phyloP scores from a whole-genome alignment of 2,797 vertebrate genomes.

The Ctenopoma multispine region DNA sequence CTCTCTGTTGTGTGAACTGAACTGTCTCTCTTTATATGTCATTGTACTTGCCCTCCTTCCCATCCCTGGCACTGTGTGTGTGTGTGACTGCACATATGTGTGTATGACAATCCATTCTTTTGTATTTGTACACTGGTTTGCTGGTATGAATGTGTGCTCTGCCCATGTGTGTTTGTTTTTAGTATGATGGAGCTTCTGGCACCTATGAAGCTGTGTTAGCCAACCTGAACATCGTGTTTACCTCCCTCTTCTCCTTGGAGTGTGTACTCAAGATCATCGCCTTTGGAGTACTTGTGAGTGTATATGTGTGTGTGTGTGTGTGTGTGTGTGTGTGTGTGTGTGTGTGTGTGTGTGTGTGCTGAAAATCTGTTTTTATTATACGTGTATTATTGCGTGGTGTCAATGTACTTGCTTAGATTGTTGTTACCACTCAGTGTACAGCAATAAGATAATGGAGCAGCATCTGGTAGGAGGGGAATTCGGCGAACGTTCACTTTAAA shows the following conservation, averaged over 20 bases:
- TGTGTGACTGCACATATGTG: conserved; percentile 18
- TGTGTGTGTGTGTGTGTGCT: too few relatives aligned
- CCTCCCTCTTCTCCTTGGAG: conserved; percentile 96
- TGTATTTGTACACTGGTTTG: conserved; percentile 32
- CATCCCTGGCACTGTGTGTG: conserved; percentile 23
- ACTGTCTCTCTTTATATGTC: conserved; percentile 32
- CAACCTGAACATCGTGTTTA: conserved; percentile 98
- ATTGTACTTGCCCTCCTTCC: conserved; percentile 28
- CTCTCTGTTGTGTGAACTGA: conserved; percentile 10
- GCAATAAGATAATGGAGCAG: too few relatives aligned
- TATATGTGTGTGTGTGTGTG: conserved; percentile 24
- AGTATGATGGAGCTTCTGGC: conserved; percentile 85
- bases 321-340: too few relatives aligned
- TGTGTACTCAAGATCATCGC: conserved; percentile 97
- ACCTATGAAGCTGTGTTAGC: conserved; percentile 91
- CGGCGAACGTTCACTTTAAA: too few relatives aligned
- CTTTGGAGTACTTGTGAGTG: conserved; percentile 93
- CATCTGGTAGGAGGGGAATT: neutral
- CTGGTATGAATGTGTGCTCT: conserved; percentile 38
- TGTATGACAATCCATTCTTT: conserved; percentile 17
- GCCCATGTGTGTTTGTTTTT: conserved; percentile 58
- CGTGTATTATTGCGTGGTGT: neutral
- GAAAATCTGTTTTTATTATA: conserved; percentile 4
- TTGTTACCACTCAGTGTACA: neutral
- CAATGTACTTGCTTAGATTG: neutral